Conservation (phyloP, 1,140 invertebrate genomes). For the Holcopasites calliopsidis region DNA sequence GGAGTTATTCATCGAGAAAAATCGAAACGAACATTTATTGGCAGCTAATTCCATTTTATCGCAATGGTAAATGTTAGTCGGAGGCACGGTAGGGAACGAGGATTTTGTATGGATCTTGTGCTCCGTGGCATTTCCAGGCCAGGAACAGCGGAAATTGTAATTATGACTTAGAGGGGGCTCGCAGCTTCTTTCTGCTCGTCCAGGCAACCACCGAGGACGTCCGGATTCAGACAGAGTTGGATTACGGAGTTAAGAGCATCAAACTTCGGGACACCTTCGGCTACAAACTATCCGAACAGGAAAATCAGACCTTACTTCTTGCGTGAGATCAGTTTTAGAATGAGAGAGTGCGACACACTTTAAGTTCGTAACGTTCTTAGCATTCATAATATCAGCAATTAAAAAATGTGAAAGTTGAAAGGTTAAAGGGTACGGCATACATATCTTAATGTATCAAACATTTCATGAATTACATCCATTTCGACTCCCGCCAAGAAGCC, state of each 20-base stretch:
- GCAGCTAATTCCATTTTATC: no score
- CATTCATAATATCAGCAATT: no score
- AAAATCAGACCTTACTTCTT: constrained; percentile 8
- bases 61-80: no score
- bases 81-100: neutral
- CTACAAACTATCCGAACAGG: constrained; percentile 1
- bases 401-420: no score
- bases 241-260: constrained; percentile 20
- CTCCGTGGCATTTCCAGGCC: neutral
- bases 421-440: no score
- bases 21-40: no score
- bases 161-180: constrained; percentile 19
- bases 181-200: neutral
- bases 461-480: no score
- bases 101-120: constrained; percentile 12
- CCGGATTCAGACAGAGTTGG: constrained; percentile 10
- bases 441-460: no score
- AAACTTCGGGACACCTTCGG: neutral
- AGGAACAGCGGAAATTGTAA: constrained; percentile 22
- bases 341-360: no score
- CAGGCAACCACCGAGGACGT: neutral
- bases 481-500: no score
- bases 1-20: neutral
- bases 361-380: no score
- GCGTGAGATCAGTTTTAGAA: neutral